phyloP scores from a whole-genome alignment of 2,888 invertebrate species.

The Ptychoptera contaminata region DNA sequence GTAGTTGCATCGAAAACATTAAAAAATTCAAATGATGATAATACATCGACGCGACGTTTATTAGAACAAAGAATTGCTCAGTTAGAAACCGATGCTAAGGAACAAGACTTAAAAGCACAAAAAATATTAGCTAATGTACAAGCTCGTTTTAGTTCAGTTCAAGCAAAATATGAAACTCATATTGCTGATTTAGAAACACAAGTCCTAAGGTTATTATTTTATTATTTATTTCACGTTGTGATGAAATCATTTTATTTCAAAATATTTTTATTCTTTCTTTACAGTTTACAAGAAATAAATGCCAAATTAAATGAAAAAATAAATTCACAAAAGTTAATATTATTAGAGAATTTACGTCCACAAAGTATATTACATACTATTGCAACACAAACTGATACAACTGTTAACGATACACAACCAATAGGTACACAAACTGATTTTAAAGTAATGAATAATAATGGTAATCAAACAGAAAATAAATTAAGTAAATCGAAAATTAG shows the following conservation, averaged over 20 bases:
- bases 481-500: no score
- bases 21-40: constrained; percentile 30
- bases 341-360: no score
- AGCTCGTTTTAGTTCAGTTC: constrained; percentile 61
- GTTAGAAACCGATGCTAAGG: constrained; percentile 52
- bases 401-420: constrained; percentile 18
- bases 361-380: no score
- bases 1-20: constrained; percentile 42
- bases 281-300: constrained; percentile 31
- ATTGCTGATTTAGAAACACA: constrained; percentile 59
- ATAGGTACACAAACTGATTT: constrained; percentile 36
- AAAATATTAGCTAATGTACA: constrained; percentile 55
- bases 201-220: constrained; percentile 28
- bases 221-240: background rate
- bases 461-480: no score
- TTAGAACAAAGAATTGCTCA: constrained; percentile 56
- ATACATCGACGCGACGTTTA: constrained; percentile 26
- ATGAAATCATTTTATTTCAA: background rate
- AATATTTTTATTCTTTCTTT: background rate
- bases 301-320: constrained; percentile 39
- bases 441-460: constrained; percentile 15
- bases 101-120: constrained; percentile 54
- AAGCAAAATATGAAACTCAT: constrained; percentile 57
- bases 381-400: constrained; percentile 22
- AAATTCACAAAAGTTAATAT: constrained; percentile 26